A percentile compares a stretch with the other conserved stretches of the same genome.
Conservation (phyloP, 2,113 vertebrate species). For the Arothron firmamentum region DNA sequence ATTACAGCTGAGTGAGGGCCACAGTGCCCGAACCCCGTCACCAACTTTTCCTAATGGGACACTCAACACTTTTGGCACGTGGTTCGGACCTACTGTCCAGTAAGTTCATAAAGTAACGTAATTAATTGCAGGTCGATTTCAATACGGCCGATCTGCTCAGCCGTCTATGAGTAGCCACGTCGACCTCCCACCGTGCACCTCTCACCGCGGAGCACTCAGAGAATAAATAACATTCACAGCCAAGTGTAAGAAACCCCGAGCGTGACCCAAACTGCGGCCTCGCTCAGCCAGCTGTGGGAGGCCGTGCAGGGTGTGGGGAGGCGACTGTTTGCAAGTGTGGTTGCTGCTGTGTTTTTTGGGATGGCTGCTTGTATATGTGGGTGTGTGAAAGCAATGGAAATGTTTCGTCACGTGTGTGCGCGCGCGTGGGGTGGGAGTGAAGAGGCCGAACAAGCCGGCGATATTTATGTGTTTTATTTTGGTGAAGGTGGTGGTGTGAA, state of each 20-base stretch:
- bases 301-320: slow-evolving; percentile 45
- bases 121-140: slow-evolving; percentile 10
- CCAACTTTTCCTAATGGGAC: slow-evolving; percentile 27
- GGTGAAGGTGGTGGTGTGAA: slow-evolving; percentile 38
- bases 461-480: slow-evolving; percentile 42
- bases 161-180: slow-evolving; percentile 23
- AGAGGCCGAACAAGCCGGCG: slow-evolving; percentile 28
- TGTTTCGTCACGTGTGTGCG: slow-evolving; percentile 30
- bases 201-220: slow-evolving; percentile 46
- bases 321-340: slow-evolving; percentile 58
- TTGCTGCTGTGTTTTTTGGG: slow-evolving; percentile 37
- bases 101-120: slow-evolving; percentile 14
- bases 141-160: slow-evolving; percentile 24
- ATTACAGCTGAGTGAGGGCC: slow-evolving; percentile 38
- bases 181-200: slow-evolving; percentile 57
- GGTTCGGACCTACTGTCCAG: not conserved
- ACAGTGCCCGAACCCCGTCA: slow-evolving; percentile 29
- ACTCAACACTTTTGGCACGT: slow-evolving; percentile 1
- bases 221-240: slow-evolving; percentile 63
- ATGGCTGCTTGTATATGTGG: slow-evolving; percentile 38
- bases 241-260: slow-evolving; percentile 58
- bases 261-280: slow-evolving; percentile 62
- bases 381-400: slow-evolving; percentile 45
- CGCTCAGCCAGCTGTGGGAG: slow-evolving; percentile 52
- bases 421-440: slow-evolving; percentile 30